Base-by-base conservation (phyloP, 2,888 invertebrate genomes). In the Hydropsyche betteni region DNA sequence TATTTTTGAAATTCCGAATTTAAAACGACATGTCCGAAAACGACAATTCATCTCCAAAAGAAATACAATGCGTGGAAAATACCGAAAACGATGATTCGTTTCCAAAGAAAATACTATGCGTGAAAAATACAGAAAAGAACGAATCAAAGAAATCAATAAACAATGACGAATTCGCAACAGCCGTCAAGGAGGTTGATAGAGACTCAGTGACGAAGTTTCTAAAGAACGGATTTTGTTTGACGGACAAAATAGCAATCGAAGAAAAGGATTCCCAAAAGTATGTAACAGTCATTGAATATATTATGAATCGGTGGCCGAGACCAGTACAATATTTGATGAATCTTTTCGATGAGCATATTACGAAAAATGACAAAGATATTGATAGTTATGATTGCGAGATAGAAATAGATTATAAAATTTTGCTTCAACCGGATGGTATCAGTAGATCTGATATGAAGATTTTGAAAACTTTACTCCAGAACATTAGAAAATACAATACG, bases 361-460 rank as follows among this genome's bases (percentile, higher is more conserved):
- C 83, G 0, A 84, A 86, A 4, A 89, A 88, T 79, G 84, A 84
- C 0, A 83, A 84, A 58, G 85, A 84, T 68, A 80, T 86, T 4
- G 84, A 85, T 79, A 84, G 87, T 55, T 80, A 82, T 0, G 83
- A 84, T 52, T 88, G 88, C 80, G 83, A 85, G 78, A 85, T 90
- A 0, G 86, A 83, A 12, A 84, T 89, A 0, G 86, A 89, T 80
- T 90, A 87, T 79, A 84, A 85, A 34, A 84, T 89, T 55, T 80
- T 88, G 7, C 85, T 86, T 5, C 33, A 76, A 7, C 38, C 16
- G 7, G 83, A 82, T 36, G 80, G 82, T 8, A 84, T 85, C 78
- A 86, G 86, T 79, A 83, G 85, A 83, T 85, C 87, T 76, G 89
- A 89, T 80, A 88, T 89, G 86, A 86, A 87, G 80, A 88, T 89